Evolutionary conservation across 2,113 vertebrate species (phyloP), one percentile per base, ranked within the genome.

Genomic region (Lynx canadensis): DNA sequence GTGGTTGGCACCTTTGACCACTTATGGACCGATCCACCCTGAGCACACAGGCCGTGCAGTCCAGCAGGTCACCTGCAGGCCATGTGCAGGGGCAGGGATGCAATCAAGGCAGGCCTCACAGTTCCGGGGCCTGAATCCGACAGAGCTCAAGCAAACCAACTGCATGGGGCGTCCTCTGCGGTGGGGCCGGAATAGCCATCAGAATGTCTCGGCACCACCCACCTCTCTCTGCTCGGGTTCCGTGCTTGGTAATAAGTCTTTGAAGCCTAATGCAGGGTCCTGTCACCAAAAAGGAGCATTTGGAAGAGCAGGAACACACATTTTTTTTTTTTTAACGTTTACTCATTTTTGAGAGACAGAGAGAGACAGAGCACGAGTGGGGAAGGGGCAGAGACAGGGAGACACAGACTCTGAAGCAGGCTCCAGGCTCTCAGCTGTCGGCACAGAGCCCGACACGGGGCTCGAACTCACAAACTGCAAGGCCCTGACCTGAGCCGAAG

Each of bases 141-240:
- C 33, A 18, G 7, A 55, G 36, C 50, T 33, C 63, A 33, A 12
- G 50, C 19, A 45, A 71, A 38, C 65, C 65, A 29, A 6, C 41
- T 23, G 16, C 23, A 36, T 23, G 33, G 27, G 38, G 13, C 4
- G 4, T 66, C 15, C 71, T 80, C n/a, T 11, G 33, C 5, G 0
- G 36, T 9, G 11, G 45, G n/a, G 15, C 31, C n/a, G 65, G 69
- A 29, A 55, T 0, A 8, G 2, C 60, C 38, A 10, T 4, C 0
- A 1, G 33, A 41, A 21, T 48, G 55, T n/a, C 33, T 50, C 45
- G 41, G 29, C 33, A 38, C 27, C 33, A 14, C 7, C 29, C 9
- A 1, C 36, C 10, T 18, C 33, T 19, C 55, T 63, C n/a, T 13
- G 38, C 66, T 90, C 27, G n/a, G 29, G n/a, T 7, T 91, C 36